Conservation (phyloP, 2,888 invertebrate species). For the Anaspis maculata region DNA sequence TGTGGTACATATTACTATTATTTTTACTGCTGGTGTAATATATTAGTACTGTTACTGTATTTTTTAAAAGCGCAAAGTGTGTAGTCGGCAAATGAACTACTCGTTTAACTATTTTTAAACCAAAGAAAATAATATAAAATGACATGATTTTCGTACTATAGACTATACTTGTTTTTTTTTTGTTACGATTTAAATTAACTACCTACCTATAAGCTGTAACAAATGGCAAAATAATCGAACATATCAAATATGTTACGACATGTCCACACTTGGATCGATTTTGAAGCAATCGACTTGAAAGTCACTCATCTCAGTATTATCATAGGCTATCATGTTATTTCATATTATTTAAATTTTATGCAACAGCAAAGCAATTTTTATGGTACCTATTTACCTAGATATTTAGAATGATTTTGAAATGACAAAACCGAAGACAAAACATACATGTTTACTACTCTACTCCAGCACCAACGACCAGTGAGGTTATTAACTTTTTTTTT, state of each 20-base stretch:
- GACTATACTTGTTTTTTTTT: slow-evolving; percentile 2
- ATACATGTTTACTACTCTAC: no score
- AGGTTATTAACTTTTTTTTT: no score
- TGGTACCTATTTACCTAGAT: no score
- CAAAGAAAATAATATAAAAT: slow-evolving; percentile 34
- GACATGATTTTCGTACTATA: slow-evolving; percentile 25
- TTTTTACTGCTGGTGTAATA: slow-evolving; percentile 27
- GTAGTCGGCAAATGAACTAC: slow-evolving; percentile 27
- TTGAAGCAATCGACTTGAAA: slow-evolving; percentile 3
- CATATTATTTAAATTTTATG: slow-evolving; percentile 23
- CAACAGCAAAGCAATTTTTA: no score
- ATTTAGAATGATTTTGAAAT: slow-evolving; percentile 3
- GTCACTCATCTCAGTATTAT: slow-evolving; percentile 2
- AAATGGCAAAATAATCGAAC: no score
- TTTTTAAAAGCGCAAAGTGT: slow-evolving; percentile 24
- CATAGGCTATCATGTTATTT: slow-evolving; percentile 24
- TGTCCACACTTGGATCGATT: no score
- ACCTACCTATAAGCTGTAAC: no score
- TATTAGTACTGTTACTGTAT: slow-evolving; percentile 22
- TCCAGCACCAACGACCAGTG: no score
- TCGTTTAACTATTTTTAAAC: slow-evolving; percentile 35
- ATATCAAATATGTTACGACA: slow-evolving; percentile 13
- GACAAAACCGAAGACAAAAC: neutral
- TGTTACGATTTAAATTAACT: neutral
- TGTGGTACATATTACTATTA: slow-evolving; percentile 26